phyloP scores from a whole-genome alignment of 2,113 vertebrate species.

The Colistium nudipinnis region DNA sequence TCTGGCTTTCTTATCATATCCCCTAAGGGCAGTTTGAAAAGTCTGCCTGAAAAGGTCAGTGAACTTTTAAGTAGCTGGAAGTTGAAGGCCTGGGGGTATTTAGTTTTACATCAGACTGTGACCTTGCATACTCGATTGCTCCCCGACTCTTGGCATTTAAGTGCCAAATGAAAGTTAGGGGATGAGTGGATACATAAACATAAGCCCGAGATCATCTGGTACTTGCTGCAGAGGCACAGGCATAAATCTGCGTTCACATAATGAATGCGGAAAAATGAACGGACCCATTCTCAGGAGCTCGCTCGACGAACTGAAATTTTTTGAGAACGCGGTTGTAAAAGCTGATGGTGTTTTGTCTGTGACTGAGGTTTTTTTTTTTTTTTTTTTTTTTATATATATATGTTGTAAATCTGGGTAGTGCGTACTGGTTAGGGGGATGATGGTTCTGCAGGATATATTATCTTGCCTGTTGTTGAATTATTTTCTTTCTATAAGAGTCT shows the following conservation, averaged over 20 bases:
- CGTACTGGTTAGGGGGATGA: conserved; percentile 25
- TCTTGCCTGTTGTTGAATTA: conserved; percentile 11
- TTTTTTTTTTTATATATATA: too few species aligned
- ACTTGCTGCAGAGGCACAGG: conserved; percentile 5
- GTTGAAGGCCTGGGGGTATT: conserved; percentile 15
- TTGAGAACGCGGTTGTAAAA: conserved; percentile 24
- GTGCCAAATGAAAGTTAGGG: conserved; percentile 1
- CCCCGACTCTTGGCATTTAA: conserved; percentile 8
- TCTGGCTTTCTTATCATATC: conserved; percentile 1
- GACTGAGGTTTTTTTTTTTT: not conserved
- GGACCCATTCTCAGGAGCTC: not conserved
- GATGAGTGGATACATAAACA: not conserved
- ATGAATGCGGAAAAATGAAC: not conserved
- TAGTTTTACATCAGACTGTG: conserved; percentile 26
- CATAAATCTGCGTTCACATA: not conserved
- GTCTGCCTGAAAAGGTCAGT: conserved; percentile 31
- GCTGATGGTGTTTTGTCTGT: conserved; percentile 2
- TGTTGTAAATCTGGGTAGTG: conserved; percentile 22
- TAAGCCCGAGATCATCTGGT: not conserved
- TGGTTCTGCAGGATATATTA: conserved; percentile 22
- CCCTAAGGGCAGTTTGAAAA: conserved; percentile 21
- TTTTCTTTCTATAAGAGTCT: conserved; percentile 27
- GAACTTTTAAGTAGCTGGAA: conserved; percentile 31
- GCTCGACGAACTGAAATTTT: not conserved
- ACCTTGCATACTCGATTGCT: conserved; percentile 4